These are phyloP conservation scores for Gnathonemus longibarbis DNA, from an alignment of 2,113 vertebrate genomes.

Conservation along the genomic window DNA sequence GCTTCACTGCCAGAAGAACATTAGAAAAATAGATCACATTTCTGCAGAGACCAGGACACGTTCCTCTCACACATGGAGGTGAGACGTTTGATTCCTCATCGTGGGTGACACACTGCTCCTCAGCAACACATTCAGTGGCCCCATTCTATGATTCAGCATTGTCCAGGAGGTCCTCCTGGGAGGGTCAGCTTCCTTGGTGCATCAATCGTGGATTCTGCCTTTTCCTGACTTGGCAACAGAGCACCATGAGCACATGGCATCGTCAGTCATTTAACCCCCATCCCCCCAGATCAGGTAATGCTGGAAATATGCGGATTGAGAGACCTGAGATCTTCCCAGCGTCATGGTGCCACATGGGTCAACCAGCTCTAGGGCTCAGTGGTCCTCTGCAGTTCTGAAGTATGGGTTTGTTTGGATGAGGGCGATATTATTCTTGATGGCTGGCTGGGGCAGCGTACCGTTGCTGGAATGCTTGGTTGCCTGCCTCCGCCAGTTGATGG, in stretches of 20 bases:
- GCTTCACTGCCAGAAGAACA: neutral
- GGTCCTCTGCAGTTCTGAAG: conserved; percentile 18
- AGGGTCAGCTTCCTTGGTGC: neutral
- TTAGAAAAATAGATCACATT: neutral
- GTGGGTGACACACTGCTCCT: neutral
- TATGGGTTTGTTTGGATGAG: conserved; percentile 35
- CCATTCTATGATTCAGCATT: neutral
- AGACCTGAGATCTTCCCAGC: neutral
- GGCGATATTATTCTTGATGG: conserved; percentile 31
- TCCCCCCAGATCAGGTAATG: neutral
- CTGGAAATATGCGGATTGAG: neutral
- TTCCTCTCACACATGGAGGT: neutral
- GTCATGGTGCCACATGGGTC: neutral
- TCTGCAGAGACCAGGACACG: neutral
- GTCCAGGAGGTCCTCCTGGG: neutral
- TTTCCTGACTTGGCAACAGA: neutral
- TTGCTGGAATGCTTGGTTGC: conserved; percentile 9
- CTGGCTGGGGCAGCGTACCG: conserved; percentile 26
- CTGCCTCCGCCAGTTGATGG: conserved; percentile 25
- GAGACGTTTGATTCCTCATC: neutral
- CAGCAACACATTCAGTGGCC: neutral
- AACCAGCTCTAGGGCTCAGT: conserved; percentile 11
- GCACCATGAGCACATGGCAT: neutral
- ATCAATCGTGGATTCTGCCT: neutral
- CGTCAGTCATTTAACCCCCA: neutral